Percentiles rank a stretch among this genome's conserved stretches.
Evolutionary conservation across 2,113 vertebrate species (phyloP).

Genomic region (Ranitomeya imitator): DNA sequence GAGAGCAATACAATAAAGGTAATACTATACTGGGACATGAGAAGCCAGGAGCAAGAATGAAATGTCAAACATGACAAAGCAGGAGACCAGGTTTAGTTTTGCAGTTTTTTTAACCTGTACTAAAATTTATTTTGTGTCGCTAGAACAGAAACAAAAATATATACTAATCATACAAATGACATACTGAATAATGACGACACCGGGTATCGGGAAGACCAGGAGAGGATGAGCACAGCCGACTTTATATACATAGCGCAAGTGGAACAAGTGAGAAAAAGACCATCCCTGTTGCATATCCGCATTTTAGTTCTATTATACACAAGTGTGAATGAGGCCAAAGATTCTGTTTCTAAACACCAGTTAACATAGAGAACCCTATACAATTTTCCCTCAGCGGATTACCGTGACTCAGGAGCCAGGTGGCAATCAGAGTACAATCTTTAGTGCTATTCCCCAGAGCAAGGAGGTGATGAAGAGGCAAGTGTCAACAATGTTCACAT

Average conservation of each 20-base stretch:
- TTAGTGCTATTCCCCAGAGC: slow-evolving; percentile 53
- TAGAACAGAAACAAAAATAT: background rate
- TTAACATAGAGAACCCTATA: background rate
- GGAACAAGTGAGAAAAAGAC: too few species aligned
- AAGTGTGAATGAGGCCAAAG: too few species aligned
- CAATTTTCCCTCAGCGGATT: slow-evolving; percentile 19
- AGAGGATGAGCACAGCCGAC: background rate
- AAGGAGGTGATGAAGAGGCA: slow-evolving; percentile 34
- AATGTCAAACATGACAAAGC: background rate
- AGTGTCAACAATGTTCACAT: slow-evolving; percentile 53
- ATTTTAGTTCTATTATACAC: too few species aligned
- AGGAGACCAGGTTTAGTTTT: background rate
- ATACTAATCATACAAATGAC: background rate
- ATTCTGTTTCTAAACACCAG: background rate
- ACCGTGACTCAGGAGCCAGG: slow-evolving; percentile 47
- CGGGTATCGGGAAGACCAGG: too few species aligned
- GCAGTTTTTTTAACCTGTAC: background rate
- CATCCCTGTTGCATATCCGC: too few species aligned
- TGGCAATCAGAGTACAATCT: slow-evolving; percentile 43
- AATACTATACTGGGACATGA: background rate
- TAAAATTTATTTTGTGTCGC: background rate
- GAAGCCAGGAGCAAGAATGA: background rate
- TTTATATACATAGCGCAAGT: background rate
- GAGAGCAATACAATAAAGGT: background rate
- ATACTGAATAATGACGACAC: background rate